Evolutionary conservation across 2,888 invertebrate genomes (phyloP).

Genomic region (Keiferia lycopersicella): DNA sequence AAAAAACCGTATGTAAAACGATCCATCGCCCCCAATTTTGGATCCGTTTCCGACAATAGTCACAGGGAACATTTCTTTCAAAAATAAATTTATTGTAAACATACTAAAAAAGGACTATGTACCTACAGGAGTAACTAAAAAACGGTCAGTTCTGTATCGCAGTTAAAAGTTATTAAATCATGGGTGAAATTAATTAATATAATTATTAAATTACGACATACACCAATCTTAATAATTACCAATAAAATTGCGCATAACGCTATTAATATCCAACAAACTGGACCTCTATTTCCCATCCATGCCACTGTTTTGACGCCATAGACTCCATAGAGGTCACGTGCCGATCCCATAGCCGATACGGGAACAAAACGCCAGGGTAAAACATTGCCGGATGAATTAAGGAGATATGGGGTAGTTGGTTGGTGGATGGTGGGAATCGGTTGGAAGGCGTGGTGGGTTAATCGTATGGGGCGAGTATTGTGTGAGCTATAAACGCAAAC

Average conservation of each 20-base stretch:
- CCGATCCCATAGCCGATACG: constrained; percentile 67
- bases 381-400: constrained; percentile 50
- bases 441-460: constrained; percentile 23
- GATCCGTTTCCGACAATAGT: too few species aligned
- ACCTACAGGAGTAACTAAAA: too few species aligned
- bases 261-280: not conserved
- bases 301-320: constrained; percentile 29
- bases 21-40: too few species aligned
- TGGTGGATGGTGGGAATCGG: constrained; percentile 36
- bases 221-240: not conserved
- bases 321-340: constrained; percentile 62
- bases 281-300: not conserved
- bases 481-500: not conserved
- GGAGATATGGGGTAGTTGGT: constrained; percentile 36
- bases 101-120: too few species aligned
- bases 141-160: too few species aligned
- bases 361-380: constrained; percentile 57
- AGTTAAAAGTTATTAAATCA: too few species aligned
- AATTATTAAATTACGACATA: not conserved
- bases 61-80: too few species aligned
- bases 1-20: too few species aligned
- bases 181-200: too few species aligned
- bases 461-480: not conserved
- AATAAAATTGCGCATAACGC: constrained; percentile 1
- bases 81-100: too few species aligned